phyloP scores from a whole-genome alignment of 2,113 vertebrate genomes.

The Panthera tigris region DNA sequence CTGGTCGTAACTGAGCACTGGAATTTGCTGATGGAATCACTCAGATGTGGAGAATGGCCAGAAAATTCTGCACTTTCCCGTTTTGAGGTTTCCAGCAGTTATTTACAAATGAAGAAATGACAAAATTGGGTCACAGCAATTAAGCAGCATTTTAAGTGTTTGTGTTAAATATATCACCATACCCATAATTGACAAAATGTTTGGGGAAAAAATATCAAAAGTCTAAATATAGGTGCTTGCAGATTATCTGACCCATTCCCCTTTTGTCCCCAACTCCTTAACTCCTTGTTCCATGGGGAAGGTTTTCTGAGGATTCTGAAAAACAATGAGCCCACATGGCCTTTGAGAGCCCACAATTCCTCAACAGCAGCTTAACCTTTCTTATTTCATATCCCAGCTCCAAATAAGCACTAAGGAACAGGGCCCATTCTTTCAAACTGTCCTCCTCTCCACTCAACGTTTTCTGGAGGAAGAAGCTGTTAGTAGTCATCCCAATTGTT shows the following conservation, averaged over 20 bases:
- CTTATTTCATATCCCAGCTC: neutral
- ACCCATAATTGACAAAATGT: neutral
- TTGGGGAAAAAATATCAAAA: neutral
- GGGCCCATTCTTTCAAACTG: neutral
- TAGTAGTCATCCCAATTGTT: slow-evolving; percentile 81
- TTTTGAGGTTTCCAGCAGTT: neutral
- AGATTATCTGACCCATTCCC: neutral
- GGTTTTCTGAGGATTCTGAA: neutral
- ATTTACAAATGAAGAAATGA: neutral
- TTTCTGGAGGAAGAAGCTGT: slow-evolving; percentile 75
- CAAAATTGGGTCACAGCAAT: neutral
- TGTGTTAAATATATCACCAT: neutral
- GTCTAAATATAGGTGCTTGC: neutral
- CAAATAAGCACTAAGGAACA: neutral
- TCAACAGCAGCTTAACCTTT: neutral
- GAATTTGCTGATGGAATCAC: neutral
- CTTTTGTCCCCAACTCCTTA: neutral
- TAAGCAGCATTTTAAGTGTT: neutral
- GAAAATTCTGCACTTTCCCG: neutral
- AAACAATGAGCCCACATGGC: neutral
- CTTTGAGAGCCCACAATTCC: neutral
- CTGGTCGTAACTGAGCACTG: neutral
- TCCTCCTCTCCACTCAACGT: neutral
- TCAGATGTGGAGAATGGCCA: neutral
- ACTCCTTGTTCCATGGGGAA: neutral